phyloP scores from a whole-genome alignment of 2,113 vertebrate genomes.

The Perccottus glenii region DNA sequence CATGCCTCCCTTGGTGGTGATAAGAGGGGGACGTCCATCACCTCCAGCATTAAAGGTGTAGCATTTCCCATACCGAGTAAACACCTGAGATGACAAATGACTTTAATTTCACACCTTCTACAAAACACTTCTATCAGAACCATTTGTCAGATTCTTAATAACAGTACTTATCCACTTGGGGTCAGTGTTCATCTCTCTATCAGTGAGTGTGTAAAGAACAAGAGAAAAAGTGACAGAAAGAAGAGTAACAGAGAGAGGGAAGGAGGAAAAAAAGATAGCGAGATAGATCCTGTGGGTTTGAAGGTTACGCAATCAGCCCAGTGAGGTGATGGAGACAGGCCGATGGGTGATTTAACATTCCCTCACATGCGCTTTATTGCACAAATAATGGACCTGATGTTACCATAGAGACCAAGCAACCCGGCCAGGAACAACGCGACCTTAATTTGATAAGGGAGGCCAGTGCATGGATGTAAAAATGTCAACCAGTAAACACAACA shows the following conservation, averaged over 20 bases:
- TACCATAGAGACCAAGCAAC: slow-evolving; percentile 71
- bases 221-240: slow-evolving; percentile 11
- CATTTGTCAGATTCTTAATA: neutral
- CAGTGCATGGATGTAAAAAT: slow-evolving; percentile 2
- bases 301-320: slow-evolving; percentile 44
- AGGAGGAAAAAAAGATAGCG: neutral
- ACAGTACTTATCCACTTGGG: slow-evolving; percentile 57
- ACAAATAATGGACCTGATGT: slow-evolving; percentile 63
- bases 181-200: slow-evolving; percentile 60
- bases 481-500: too few species aligned
- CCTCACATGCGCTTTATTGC: slow-evolving; percentile 54
- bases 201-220: neutral
- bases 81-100: slow-evolving; percentile 83
- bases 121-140: neutral
- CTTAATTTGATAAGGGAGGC: slow-evolving; percentile 35
- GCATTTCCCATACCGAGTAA: slow-evolving; percentile 97
- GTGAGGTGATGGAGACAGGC: slow-evolving; percentile 40
- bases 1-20: slow-evolving; percentile 95
- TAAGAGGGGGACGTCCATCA: slow-evolving; percentile 84
- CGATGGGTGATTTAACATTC: slow-evolving; percentile 47
- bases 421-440: slow-evolving; percentile 34
- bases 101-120: neutral
- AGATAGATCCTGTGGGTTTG: slow-evolving; percentile 37
- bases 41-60: slow-evolving; percentile 94
- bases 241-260: neutral